Evolutionary conservation across 2,888 invertebrate genomes (phyloP), one percentile per base, ranked within the genome.

Genomic region (Spilosoma lubricipeda): DNA sequence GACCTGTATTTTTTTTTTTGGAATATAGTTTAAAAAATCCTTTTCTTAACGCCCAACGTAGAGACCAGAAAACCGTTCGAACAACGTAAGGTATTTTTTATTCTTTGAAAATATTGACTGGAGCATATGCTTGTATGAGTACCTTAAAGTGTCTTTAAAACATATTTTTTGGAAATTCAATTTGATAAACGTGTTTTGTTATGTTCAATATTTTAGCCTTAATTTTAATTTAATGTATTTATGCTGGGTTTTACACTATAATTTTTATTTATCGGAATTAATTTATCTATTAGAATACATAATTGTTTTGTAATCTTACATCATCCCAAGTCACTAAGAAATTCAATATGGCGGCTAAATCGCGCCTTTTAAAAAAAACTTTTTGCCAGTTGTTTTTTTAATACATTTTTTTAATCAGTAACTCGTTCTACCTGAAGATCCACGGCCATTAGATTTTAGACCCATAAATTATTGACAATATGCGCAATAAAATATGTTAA

Each of bases 401-500:
- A 9, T 56, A 11, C n/a, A 11, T 56, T 52, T 56, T 56, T 30
- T 27, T 15, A 30, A 13, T 59, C 52, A 30, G 27, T 59, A 59
- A 59, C 27, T 59, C 8, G 59, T 59, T 63, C 7, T 30, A 18
- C 63, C 2, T 18, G 63, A 30, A 15, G 27, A 13, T 63, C 63
- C 27, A 63, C 2, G 0, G 30, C 8, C 1, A 30, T 63, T 63
- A 7, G 18, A 4, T 30, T 30, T 63, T 18, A 63, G 18, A 30
- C 18, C 27, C 63, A 30, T 18, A 30, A 63, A 63, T 18, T 63
- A 7, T 63, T 63, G 15, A 11, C 3, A n/a, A 27, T 56, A 56
- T 64, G 20, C 33, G 64, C 20, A 65, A 65, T 36, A 30, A 65
- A 65, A 65, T 36, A 30, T 33, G 64, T 65, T 18, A 66, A 66